Base-by-base conservation (phyloP, 2,888 invertebrate genomes). In the Apamea epomidion region DNA sequence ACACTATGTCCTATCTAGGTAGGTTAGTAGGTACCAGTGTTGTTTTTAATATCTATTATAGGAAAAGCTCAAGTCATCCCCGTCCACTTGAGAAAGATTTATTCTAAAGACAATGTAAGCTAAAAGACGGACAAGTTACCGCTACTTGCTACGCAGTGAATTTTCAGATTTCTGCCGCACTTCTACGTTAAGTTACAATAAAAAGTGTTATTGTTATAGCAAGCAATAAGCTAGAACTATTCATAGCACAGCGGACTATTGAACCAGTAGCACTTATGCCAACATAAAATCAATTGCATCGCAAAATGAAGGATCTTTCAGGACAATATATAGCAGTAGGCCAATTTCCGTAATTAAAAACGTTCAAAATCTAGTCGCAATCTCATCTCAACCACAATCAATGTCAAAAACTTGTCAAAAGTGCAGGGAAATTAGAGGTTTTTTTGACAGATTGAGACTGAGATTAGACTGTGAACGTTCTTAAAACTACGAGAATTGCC, bases 121-220 rank as follows among this genome's bases (percentile, higher is more conserved):
- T 54, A 18, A 82, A 73, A 73, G 65, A 69, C 32, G n/a, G 18
- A 29, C 45, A 45, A 29, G 54, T 62, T 60, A 62, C 62, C 51
- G 60, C 14, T 21, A 37, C 76, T 29, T 12, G 67, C 16, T 67
- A 32, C 60, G 29, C 75, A 75, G 16, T 83, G 51, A 51, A 42
- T 67, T 42, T 80, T 75, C 62, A 68, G 42, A 69, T 76, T 37
- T 76, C 68, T 54, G 68, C 45, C 69, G 54, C 69, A 83, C 81
- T 81, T 81, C 81, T 83, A 70, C 54, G 3, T 29, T 62, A 64
- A 62, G 16, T 83, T 69, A 83, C 21, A 51, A 54, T 77, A 78
- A 76, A 83, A 62, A 62, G 37, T 76, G 25, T 83, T 83, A 83
- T 67, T 75, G 54, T 70, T 58, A 69, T 21, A 64, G 48, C 54